Conservation (phyloP, 2,113 vertebrate species). For the Melospiza melodia region DNA sequence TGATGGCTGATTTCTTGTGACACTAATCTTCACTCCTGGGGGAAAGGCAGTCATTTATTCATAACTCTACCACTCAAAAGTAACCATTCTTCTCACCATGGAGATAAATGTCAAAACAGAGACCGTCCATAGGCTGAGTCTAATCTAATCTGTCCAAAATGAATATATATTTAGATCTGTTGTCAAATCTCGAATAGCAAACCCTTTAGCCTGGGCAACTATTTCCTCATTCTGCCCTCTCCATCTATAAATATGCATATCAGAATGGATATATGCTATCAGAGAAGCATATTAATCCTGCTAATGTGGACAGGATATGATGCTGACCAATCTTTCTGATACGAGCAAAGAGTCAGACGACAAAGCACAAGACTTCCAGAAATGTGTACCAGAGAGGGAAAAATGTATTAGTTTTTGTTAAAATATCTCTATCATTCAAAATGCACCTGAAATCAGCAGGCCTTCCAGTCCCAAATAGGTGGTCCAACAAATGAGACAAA, state of each 20-base stretch:
- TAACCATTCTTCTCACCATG: constrained; percentile 50
- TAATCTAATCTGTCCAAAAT: constrained; percentile 53
- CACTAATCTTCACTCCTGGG: constrained; percentile 48
- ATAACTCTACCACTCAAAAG: constrained; percentile 37
- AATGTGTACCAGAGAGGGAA: background rate
- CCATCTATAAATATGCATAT: background rate
- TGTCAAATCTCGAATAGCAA: constrained; percentile 23
- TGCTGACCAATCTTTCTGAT: background rate
- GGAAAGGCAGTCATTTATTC: constrained; percentile 52
- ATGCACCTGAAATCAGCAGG: background rate
- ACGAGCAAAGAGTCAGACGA: background rate
- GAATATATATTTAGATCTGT: constrained; percentile 49
- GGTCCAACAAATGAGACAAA: background rate
- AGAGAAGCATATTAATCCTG: background rate
- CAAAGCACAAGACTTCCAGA: background rate
- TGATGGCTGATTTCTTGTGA: constrained; percentile 56
- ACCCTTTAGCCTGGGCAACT: background rate
- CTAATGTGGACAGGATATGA: background rate
- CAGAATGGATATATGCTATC: background rate
- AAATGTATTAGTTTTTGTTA: background rate
- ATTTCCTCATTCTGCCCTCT: background rate
- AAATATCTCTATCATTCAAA: background rate
- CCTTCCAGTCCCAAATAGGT: background rate
- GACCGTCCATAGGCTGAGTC: constrained; percentile 35
- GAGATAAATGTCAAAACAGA: constrained; percentile 60